These are phyloP conservation scores for Gorsachius magnificus DNA, from an alignment of 2,797 vertebrate species.

Conservation along the genomic window DNA sequence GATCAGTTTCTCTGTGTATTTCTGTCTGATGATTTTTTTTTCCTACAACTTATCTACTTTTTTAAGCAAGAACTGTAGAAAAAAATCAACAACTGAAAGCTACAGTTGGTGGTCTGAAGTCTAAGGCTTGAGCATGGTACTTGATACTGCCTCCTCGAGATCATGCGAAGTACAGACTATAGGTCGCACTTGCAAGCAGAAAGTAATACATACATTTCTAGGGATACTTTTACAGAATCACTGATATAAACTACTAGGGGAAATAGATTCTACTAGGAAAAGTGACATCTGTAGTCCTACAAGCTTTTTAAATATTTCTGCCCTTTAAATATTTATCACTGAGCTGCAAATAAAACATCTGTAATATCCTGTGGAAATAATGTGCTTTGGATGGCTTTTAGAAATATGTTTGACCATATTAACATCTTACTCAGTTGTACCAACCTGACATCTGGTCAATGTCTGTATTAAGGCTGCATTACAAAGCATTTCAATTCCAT, in stretches of 20 bases:
- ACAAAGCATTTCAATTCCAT: background rate
- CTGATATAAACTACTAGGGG: constrained; percentile 28
- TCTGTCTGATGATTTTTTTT: constrained; percentile 51
- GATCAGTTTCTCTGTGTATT: constrained; percentile 53
- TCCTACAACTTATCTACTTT: constrained; percentile 33
- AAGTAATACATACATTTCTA: constrained; percentile 51
- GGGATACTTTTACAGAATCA: constrained; percentile 8
- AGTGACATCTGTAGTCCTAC: constrained; percentile 39
- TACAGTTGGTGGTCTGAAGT: constrained; percentile 3
- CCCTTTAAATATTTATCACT: constrained; percentile 44
- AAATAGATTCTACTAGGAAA: constrained; percentile 60
- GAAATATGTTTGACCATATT: background rate
- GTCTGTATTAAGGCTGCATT: background rate
- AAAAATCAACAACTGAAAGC: constrained; percentile 35
- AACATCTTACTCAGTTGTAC: constrained; percentile 1
- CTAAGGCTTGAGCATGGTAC: background rate
- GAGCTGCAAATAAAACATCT: constrained; percentile 47
- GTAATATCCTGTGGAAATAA: constrained; percentile 3
- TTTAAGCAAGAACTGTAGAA: constrained; percentile 36
- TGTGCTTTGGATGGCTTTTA: constrained; percentile 3
- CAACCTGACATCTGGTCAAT: constrained; percentile 32
- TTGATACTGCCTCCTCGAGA: background rate
- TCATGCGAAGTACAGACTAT: background rate
- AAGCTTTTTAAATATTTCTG: constrained; percentile 65
- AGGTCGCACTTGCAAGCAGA: constrained; percentile 24